Evolutionary conservation across 2,113 vertebrate genomes (phyloP).

Genomic region (Alligator sinensis): DNA sequence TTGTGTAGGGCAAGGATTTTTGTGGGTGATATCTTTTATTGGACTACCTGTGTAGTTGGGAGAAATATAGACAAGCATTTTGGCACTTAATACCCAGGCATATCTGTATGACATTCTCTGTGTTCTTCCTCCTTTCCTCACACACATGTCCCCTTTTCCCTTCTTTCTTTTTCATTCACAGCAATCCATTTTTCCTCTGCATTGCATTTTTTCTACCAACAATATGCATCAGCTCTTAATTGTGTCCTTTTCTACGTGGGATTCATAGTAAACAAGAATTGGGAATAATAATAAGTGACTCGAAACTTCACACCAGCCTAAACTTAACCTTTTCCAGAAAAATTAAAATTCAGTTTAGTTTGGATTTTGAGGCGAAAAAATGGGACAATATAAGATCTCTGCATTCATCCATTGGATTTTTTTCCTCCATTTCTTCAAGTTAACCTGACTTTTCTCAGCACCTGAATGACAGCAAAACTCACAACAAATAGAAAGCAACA

Average conservation of each 20-base stretch:
- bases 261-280: background rate
- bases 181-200: background rate
- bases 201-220: background rate
- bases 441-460: background rate
- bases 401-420: too few relatives aligned
- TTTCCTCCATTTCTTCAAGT: background rate
- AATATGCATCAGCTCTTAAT: background rate
- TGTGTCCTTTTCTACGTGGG: background rate
- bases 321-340: too few relatives aligned
- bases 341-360: too few relatives aligned
- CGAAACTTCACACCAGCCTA: too few relatives aligned
- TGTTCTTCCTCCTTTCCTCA: background rate
- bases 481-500: too few relatives aligned
- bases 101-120: background rate
- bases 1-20: background rate
- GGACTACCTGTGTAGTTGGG: too few relatives aligned
- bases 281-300: background rate
- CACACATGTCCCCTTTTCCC: too few relatives aligned
- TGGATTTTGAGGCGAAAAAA: background rate
- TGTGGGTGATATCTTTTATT: too few relatives aligned
- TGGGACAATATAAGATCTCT: background rate
- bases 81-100: too few relatives aligned
- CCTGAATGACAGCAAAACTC: too few relatives aligned
- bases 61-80: too few relatives aligned
- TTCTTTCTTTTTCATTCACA: background rate